Evolutionary conservation across 2,797 vertebrate species (phyloP).

Genomic region (Cygnus olor): DNA sequence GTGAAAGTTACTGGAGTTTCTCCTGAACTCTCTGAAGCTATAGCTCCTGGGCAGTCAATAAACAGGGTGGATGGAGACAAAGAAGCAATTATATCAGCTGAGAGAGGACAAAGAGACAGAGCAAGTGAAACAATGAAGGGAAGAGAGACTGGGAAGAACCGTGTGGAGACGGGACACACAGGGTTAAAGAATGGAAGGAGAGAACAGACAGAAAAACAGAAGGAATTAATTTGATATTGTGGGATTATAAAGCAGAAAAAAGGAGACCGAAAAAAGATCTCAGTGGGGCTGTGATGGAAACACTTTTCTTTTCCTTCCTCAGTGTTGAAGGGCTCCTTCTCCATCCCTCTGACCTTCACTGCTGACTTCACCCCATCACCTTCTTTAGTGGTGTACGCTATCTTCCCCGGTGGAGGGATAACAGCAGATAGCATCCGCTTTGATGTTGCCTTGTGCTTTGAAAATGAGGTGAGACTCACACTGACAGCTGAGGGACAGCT

Average conservation of each 20-base stretch:
- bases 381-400: slow-evolving; percentile 61
- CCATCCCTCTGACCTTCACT: slow-evolving; percentile 71
- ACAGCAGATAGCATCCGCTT: slow-evolving; percentile 69
- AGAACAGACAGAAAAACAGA: neutral
- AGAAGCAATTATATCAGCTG: neutral
- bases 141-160: neutral
- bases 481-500: neutral
- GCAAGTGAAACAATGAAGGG: neutral
- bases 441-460: slow-evolving; percentile 72
- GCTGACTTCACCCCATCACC: slow-evolving; percentile 58
- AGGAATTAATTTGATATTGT: neutral
- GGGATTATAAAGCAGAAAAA: neutral
- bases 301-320: neutral
- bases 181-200: neutral
- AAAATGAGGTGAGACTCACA: slow-evolving; percentile 67
- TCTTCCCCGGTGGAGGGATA: slow-evolving; percentile 58
- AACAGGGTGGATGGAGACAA: neutral
- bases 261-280: neutral
- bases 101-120: neutral
- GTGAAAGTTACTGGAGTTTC: neutral
- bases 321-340: slow-evolving; percentile 69
- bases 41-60: neutral
- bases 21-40: neutral
- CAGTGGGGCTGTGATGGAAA: fast-evolving
- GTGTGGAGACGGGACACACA: neutral